Conservation (phyloP, 2,113 vertebrate species). For the Rynchops niger region DNA sequence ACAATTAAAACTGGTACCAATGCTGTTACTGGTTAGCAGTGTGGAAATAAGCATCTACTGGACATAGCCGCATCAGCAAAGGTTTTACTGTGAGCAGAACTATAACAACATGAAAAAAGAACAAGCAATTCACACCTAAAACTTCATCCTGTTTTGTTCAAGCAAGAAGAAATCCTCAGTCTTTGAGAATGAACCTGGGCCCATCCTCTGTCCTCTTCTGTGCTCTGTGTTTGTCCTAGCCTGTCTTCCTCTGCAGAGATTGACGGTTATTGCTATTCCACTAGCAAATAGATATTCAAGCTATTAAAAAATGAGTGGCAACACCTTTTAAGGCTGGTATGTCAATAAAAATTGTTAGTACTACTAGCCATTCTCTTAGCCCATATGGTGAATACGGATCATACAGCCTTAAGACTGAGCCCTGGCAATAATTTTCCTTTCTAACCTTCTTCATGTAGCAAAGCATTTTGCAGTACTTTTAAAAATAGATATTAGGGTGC, state of each 20-base stretch:
- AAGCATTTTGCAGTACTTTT: not conserved
- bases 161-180: not conserved
- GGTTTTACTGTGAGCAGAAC: not conserved
- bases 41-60: not conserved
- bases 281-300: not conserved
- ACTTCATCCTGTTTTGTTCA: not conserved
- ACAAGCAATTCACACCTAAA: not conserved
- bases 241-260: not conserved
- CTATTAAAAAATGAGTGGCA: not conserved
- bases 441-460: not conserved
- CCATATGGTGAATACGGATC: rapidly evolving
- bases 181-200: not conserved
- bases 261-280: not conserved
- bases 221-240: not conserved
- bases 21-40: not conserved
- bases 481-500: not conserved
- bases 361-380: not conserved
- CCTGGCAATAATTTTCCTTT: not conserved
- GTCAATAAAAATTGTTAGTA: not conserved
- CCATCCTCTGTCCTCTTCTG: rapidly evolving
- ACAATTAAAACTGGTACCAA: not conserved
- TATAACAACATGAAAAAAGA: not conserved
- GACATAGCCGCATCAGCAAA: not conserved
- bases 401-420: not conserved
- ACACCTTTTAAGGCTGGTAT: not conserved